phyloP scores from a whole-genome alignment of 2,113 vertebrate species.

The Anser brachyrhynchus region DNA sequence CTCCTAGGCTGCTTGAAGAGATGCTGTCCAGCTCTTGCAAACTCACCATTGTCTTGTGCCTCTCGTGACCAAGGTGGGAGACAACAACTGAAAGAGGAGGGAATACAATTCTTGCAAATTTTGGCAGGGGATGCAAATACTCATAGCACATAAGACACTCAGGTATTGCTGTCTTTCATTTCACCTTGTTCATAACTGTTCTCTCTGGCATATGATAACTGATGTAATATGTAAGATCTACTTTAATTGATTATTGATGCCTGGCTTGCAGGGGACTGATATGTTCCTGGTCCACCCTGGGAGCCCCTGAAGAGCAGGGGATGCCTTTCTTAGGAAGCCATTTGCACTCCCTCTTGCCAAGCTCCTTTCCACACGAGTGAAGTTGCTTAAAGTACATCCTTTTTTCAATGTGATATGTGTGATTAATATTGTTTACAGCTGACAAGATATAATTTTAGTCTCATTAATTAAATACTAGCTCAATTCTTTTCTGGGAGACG shows the following conservation, averaged over 20 bases:
- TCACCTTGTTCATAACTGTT: neutral
- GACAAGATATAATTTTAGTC: constrained; percentile 61
- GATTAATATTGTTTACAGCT: constrained; percentile 63
- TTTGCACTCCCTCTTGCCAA: neutral
- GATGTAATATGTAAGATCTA: neutral
- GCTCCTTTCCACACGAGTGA: neutral
- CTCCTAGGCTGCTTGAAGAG: neutral
- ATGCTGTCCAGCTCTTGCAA: neutral
- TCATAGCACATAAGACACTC: neutral
- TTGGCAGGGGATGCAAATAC: neutral
- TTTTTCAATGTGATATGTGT: constrained; percentile 44
- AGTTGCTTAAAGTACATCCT: neutral
- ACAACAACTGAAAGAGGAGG: neutral
- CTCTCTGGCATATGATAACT: neutral
- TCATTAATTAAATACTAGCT: constrained; percentile 60
- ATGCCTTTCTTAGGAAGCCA: neutral
- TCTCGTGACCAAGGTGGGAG: neutral
- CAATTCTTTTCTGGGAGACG: constrained; percentile 38
- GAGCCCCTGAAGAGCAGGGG: neutral
- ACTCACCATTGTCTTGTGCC: neutral
- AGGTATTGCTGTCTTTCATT: neutral
- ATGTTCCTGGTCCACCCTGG: neutral
- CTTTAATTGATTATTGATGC: neutral
- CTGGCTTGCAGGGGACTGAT: neutral
- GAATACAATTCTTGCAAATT: neutral